phyloP scores from a whole-genome alignment of 2,113 vertebrate genomes.

The Leptobrachium leishanense region DNA sequence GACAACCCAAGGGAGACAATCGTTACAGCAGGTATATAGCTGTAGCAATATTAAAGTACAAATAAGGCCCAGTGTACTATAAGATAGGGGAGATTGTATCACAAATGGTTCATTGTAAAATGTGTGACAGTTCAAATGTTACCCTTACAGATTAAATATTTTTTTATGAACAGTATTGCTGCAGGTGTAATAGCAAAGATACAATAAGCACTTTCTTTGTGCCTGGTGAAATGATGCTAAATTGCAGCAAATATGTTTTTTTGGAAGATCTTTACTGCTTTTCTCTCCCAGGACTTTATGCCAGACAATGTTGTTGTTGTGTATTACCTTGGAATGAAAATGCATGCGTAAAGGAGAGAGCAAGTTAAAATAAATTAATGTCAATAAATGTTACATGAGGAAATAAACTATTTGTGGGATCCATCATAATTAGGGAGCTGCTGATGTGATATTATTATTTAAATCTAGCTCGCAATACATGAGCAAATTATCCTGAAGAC shows the following conservation, averaged over 20 bases:
- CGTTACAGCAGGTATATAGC: constrained; percentile 41
- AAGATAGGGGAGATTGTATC: constrained; percentile 20
- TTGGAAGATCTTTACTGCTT: neutral
- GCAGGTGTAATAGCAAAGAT: neutral
- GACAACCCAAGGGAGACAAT: constrained; percentile 34
- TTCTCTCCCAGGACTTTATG: too few relatives aligned
- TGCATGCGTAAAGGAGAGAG: too few relatives aligned
- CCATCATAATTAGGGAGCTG: too few relatives aligned
- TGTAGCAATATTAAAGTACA: constrained; percentile 24
- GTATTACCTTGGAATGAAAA: too few relatives aligned
- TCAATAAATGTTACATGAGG: too few relatives aligned
- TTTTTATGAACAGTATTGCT: neutral
- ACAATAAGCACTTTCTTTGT: neutral
- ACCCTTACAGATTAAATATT: constrained; percentile 22
- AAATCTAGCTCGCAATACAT: too few relatives aligned
- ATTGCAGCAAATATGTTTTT: neutral
- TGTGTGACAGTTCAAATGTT: constrained; percentile 8
- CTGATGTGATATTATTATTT: too few relatives aligned
- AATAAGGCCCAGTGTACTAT: constrained; percentile 34
- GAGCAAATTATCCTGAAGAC: too few relatives aligned
- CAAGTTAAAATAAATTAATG: too few relatives aligned
- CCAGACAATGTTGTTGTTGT: too few relatives aligned
- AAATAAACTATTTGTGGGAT: too few relatives aligned
- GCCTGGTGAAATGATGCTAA: neutral
- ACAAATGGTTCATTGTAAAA: constrained; percentile 3